Base-by-base conservation (phyloP, 2,797 vertebrate species). In the Brachymystax lenok region DNA sequence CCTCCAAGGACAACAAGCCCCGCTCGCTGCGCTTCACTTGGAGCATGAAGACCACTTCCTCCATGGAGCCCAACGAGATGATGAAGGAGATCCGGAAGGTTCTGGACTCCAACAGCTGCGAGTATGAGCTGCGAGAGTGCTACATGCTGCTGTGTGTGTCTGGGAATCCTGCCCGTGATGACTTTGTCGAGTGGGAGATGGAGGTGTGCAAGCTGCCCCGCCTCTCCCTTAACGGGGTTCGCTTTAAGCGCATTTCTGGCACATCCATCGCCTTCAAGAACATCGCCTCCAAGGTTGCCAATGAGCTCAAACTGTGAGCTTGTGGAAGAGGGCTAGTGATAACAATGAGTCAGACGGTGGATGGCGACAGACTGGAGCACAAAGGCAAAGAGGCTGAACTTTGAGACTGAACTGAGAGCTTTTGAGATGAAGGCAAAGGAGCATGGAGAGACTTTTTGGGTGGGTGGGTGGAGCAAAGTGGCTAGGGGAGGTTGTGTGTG, bases 21-120 rank as follows among this genome's bases (percentile, higher is more conserved):
- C 96, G 98, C 13, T 94, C 94, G 1, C 90, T 95, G 79, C 95
- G 97, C 64, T 99, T 99, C 90, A 99, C 98, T 0, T 99, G 98
- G 98, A 98, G 97, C 81, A 99, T 99, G 98, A 99, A 99, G 94
- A 99, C 98, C 91, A 99, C 97, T 0, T 98, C 97, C 66, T 98
- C 98, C 61, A 98, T 99, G 98, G 98, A 99, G 93, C 98, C 97
- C 0, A 95, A 94, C 0, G 98, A 99, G 87, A 99, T 99, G 98
- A 98, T 99, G 98, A 93, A 95, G 82, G 98, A 99, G 90, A 99
- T 99, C 90, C 95, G 97, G 16, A 99, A 99, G 88, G 97, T 98
- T 56, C 90, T 99, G 89, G 98, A 99, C 27, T 96, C 96, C 79
- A 99, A 98, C 91, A 98, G 96, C 92, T 99, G 98, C 86, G 97